Conservation (phyloP, 1,140 invertebrate genomes). For the Ptiloglossa arizonensis region DNA sequence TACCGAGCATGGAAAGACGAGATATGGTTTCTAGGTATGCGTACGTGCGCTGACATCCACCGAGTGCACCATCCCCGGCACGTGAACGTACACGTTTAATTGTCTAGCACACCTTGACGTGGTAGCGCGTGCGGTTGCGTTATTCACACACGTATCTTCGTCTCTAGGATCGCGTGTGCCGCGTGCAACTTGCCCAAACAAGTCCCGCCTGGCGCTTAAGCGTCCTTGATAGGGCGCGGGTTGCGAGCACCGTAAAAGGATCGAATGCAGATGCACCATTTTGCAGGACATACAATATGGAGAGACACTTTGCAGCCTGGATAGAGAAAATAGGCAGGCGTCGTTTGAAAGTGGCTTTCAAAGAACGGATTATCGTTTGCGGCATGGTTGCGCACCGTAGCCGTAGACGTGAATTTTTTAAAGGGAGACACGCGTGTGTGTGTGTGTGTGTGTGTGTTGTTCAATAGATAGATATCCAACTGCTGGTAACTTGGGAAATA, state of each 20-base stretch:
- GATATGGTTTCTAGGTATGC: slow-evolving; percentile 31
- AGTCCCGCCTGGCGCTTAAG: slow-evolving; percentile 20
- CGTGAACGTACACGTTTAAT: slow-evolving; percentile 9
- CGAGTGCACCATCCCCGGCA: not conserved
- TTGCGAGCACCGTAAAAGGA: slow-evolving; percentile 31
- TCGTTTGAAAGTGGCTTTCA: too few relatives aligned
- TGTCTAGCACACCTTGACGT: slow-evolving; percentile 30
- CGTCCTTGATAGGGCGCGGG: slow-evolving; percentile 34
- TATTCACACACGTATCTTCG: slow-evolving; percentile 28
- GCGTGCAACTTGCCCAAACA: slow-evolving; percentile 32
- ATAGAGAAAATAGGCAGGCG: too few relatives aligned
- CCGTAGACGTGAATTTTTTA: too few relatives aligned
- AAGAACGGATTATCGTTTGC: too few relatives aligned
- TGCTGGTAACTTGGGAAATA: too few relatives aligned
- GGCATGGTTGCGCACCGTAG: too few relatives aligned
- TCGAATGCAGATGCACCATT: slow-evolving; percentile 9
- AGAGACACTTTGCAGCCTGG: too few relatives aligned
- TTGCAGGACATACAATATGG: not conserved
- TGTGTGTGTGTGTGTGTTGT: too few relatives aligned
- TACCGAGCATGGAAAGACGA: slow-evolving; percentile 8
- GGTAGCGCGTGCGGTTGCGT: slow-evolving; percentile 5
- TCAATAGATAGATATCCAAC: too few relatives aligned
- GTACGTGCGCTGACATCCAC: not conserved
- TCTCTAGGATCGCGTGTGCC: slow-evolving; percentile 32
- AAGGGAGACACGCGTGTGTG: too few relatives aligned